Evolutionary conservation across 2,113 vertebrate species (phyloP), one percentile per base, ranked within the genome.

Genomic region (Chauna torquata): DNA sequence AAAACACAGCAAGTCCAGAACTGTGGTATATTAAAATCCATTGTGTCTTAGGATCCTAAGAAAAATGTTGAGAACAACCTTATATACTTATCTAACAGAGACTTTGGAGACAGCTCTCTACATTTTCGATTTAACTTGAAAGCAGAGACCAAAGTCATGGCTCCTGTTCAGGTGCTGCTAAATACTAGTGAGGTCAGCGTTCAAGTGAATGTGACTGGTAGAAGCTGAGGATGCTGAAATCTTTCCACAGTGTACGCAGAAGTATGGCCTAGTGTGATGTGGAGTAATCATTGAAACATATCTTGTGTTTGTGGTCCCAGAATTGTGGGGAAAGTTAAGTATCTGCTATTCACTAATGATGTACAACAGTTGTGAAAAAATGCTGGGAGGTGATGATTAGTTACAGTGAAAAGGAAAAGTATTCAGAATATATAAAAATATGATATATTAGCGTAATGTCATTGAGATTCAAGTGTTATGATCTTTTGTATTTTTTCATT

Each of bases 371-470:
- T 30, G 64, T 72, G 80, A 84, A 72, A 81, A 91, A 87, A 18
- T 70, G 28, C 50, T 36, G 36, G 32, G 38, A 92, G 5, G 8
- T 68, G 47, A 32, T 66, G 58, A 65, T 91, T 79, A 68, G 81
- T 94, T 92, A 42, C n/a, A 72, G 19, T 24, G 22, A 25, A 65
- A 93, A 93, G 12, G 38, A 81, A 66, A 82, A 59, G 8, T 82
- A 34, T 86, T 89, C 62, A 62, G 66, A 89, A 80, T 34, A 92
- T 27, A 69, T 82, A 89, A 89, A 58, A 90, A 42, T 72, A 19
- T 70, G 54, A 89, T 80, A 8, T 58, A 89, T 76, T 95, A 92
- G 13, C 54, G 82, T 87, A 89, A 90, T 89, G 74, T 68, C 59
- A 93, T 66, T 3, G 7, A 85, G 52, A 62, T 82, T 87, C 84